phyloP scores from a whole-genome alignment of 2,797 vertebrate species.

The Pangasius djambal region DNA sequence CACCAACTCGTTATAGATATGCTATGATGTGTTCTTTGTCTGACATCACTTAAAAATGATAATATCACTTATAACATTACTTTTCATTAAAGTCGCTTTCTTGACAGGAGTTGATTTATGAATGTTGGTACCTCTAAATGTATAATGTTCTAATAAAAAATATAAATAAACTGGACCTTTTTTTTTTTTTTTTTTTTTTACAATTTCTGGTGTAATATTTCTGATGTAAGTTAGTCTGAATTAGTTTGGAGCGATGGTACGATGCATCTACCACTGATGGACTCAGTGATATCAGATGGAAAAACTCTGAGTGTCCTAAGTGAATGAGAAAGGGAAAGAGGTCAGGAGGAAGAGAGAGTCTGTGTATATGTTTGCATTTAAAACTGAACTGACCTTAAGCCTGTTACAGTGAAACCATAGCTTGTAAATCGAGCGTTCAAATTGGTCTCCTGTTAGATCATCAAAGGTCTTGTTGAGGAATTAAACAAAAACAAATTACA shows the following conservation, averaged over 20 bases:
- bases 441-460: slow-evolving; percentile 75
- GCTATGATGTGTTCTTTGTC: slow-evolving; percentile 30
- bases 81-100: neutral
- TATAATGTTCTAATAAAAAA: slow-evolving; percentile 4
- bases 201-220: neutral
- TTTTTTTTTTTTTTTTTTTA: neutral
- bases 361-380: slow-evolving; percentile 57
- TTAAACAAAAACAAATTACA: slow-evolving; percentile 74
- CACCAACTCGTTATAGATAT: slow-evolving; percentile 64
- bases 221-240: neutral
- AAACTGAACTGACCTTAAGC: slow-evolving; percentile 57
- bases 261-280: neutral
- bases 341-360: slow-evolving; percentile 8
- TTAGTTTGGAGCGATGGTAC: neutral
- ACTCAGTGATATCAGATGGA: slow-evolving; percentile 2
- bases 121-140: slow-evolving; percentile 20
- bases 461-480: slow-evolving; percentile 75
- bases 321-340: slow-evolving; percentile 10
- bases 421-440: slow-evolving; percentile 80
- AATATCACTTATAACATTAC: neutral
- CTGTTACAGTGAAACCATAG: slow-evolving; percentile 70
- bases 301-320: slow-evolving; percentile 12
- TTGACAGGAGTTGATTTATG: slow-evolving; percentile 18
- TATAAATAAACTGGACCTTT: neutral
- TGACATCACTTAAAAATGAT: neutral